Conservation (phyloP, 2,113 vertebrate species). For the Xiphorhynchus elegans region DNA sequence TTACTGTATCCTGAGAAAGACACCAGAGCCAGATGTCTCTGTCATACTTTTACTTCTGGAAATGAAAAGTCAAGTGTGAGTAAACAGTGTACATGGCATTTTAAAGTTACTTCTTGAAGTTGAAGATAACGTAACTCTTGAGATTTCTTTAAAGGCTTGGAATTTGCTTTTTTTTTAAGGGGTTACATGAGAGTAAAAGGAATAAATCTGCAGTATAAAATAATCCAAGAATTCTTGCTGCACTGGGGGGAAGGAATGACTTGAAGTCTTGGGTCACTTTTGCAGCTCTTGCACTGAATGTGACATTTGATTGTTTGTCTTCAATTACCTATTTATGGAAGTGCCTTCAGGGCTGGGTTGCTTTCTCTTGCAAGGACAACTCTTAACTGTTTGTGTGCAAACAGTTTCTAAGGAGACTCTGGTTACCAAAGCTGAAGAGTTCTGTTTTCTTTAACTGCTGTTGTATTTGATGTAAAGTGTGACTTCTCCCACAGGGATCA, state of each 20-base stretch:
- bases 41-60: slow-evolving; percentile 81
- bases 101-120: neutral
- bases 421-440: neutral
- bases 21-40: slow-evolving; percentile 65
- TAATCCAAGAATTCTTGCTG: neutral
- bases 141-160: neutral
- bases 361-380: neutral
- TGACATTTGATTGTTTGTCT: neutral
- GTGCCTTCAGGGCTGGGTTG: neutral
- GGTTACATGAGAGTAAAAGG: neutral
- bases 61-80: slow-evolving; percentile 73
- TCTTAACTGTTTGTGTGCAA: neutral
- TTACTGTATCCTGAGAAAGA: slow-evolving; percentile 81
- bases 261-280: neutral
- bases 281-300: neutral
- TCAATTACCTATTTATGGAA: neutral
- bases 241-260: neutral
- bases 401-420: neutral
- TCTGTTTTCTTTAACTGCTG: neutral
- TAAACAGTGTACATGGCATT: neutral
- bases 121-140: neutral
- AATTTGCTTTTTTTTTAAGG: neutral
- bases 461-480: neutral
- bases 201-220: neutral
- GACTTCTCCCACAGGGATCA: neutral